phyloP scores from a whole-genome alignment of 2,888 invertebrate species.

The Acanthosepion lycidas region DNA sequence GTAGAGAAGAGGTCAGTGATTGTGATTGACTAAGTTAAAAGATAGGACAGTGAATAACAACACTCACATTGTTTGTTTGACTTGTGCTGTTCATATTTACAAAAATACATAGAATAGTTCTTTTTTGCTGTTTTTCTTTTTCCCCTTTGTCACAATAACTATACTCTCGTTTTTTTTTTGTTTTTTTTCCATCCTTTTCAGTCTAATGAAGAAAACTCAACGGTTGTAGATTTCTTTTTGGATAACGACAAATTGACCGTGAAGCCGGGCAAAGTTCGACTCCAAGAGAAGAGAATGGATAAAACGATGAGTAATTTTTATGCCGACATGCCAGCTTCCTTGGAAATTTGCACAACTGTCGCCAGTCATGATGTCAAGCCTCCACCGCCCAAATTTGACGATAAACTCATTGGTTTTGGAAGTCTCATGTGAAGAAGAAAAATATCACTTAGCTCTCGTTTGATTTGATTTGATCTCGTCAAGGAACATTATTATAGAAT shows the following conservation, averaged over 20 bases:
- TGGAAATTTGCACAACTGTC: background rate
- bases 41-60: too few relatives aligned
- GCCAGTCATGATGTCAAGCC: background rate
- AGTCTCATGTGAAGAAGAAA: background rate
- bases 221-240: background rate
- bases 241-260: background rate
- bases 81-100: too few relatives aligned
- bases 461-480: slow-evolving; percentile 33
- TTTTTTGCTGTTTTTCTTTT: background rate
- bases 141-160: background rate
- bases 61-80: too few relatives aligned
- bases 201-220: background rate
- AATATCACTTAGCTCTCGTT: background rate
- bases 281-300: background rate
- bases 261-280: background rate
- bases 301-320: background rate
- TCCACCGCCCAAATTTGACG: background rate
- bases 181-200: background rate
- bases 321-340: background rate
- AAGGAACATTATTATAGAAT: background rate
- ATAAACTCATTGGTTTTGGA: background rate
- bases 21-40: too few relatives aligned
- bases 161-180: background rate
- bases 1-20: too few relatives aligned
- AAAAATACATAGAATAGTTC: too few relatives aligned